A percentile compares a stretch with the other conserved stretches of the same genome.
These are phyloP conservation scores for Nothocercus nigrocapillus DNA, from an alignment of 2,113 vertebrate genomes.

Conservation along the genomic window DNA sequence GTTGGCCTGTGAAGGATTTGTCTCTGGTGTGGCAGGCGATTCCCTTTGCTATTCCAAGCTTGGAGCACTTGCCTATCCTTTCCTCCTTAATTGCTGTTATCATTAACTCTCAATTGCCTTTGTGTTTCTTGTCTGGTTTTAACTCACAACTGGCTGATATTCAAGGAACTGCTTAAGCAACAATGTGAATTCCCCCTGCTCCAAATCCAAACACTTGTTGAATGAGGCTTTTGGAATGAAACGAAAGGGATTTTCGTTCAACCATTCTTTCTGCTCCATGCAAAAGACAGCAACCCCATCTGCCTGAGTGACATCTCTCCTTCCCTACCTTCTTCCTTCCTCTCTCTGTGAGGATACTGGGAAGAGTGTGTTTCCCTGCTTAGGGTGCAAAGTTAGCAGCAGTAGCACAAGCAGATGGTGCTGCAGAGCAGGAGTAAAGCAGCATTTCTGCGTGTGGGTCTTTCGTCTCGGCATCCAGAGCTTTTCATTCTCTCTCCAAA, in stretches of 20 bases:
- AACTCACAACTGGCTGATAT: not conserved
- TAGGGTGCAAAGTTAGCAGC: not conserved
- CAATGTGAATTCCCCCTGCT: not conserved
- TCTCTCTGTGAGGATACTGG: not conserved
- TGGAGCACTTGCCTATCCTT: not conserved
- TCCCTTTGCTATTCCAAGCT: not conserved
- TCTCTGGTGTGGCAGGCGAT: not conserved
- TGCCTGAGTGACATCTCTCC: not conserved
- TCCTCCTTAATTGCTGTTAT: not conserved
- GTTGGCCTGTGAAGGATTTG: not conserved
- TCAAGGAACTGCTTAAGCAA: slow-evolving; percentile 5
- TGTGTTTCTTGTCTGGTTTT: slow-evolving; percentile 33
- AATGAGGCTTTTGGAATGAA: not conserved
- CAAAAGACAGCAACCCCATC: not conserved
- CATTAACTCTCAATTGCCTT: slow-evolving; percentile 30
- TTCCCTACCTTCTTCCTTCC: not conserved
- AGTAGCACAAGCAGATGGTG: slow-evolving; percentile 22
- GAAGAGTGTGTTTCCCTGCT: not conserved
- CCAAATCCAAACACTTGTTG: not conserved
- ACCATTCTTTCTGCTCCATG: not conserved
- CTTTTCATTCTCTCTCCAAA: not conserved
- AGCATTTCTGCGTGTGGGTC: not conserved
- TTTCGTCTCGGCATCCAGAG: not conserved
- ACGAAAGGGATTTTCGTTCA: not conserved
- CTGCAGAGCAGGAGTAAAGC: slow-evolving; percentile 6